Base-by-base conservation (phyloP, 37 sponge, comb jelly and placozoan species). In the Dysidea cf. avara region DNA sequence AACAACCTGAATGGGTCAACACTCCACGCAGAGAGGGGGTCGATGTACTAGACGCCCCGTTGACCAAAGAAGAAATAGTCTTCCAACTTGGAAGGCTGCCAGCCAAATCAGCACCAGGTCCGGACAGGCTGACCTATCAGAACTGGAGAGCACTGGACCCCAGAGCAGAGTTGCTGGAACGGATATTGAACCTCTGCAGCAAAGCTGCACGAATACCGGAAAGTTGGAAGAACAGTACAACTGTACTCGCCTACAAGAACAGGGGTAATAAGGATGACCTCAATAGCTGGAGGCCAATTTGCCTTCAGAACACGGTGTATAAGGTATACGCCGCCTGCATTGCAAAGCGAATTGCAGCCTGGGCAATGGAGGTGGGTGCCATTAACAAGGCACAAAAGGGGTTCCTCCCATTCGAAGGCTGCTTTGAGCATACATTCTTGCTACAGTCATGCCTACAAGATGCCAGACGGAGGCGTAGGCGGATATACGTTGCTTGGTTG, bases 181-280 rank as follows among this genome's bases (percentile, higher is more conserved):
- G 34, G 40, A 36, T 32, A 13, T 13, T 64, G 40, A 37, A 64
- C 32, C 24, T 24, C 17, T 32, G 66, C 18, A 33, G 38, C 24
- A 32, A 16, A 0, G 62, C 61, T 57, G 21, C 14, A 3, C 37
- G 33, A 6, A 62, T 53, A 7, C 84, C 77, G 0, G n/a, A 30
- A 1, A 14, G 34, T 0, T 83, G 84, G 77, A 83, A 83, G 24
- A n/a, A n/a, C n/a, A n/a, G n/a, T n/a, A n/a, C n/a, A n/a, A n/a
- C n/a, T n/a, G n/a, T n/a, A n/a, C n/a, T n/a, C n/a, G n/a, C n/a
- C n/a, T n/a, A n/a, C n/a, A n/a, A n/a, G n/a, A n/a, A n/a, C n/a
- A n/a, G n/a, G n/a, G n/a, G n/a, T n/a, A n/a, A n/a, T n/a, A n/a
- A n/a, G n/a, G n/a, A n/a, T n/a, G 30, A 37, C 30, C n/a, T n/a